These are phyloP conservation scores for Erinaceus europaeus DNA, from an alignment of 2,113 vertebrate genomes.

Conservation along the genomic window DNA sequence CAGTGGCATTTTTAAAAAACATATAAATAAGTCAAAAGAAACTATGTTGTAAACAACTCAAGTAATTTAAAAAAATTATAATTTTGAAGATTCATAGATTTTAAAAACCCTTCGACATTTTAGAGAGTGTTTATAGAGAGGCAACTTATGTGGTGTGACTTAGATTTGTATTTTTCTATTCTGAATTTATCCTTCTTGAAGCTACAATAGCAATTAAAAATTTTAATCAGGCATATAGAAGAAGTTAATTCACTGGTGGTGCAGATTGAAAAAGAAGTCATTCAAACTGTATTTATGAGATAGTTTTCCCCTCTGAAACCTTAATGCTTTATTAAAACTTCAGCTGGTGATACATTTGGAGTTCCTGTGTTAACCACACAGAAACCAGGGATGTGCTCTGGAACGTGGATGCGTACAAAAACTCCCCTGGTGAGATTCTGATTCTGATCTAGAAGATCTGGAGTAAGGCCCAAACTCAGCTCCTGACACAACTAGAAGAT, in stretches of 20 bases:
- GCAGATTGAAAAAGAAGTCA: conserved; percentile 25
- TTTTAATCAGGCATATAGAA: neutral
- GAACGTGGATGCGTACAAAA: neutral
- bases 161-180: neutral
- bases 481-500: neutral
- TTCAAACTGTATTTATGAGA: neutral
- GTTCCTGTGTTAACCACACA: neutral
- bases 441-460: neutral
- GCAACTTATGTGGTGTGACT: neutral
- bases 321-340: conserved; percentile 28
- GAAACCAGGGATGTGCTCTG: neutral
- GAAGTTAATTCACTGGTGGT: neutral
- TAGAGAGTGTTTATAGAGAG: neutral
- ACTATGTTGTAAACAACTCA: conserved; percentile 13
- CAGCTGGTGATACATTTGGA: neutral
- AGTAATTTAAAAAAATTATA: neutral
- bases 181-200: neutral
- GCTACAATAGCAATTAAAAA: conserved; percentile 18
- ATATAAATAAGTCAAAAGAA: conserved; percentile 39
- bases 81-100: conserved; percentile 22
- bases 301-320: neutral
- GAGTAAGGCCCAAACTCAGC: neutral
- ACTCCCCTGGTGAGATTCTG: neutral
- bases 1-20: conserved; percentile 39
- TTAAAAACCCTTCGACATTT: too few species aligned